Percentiles rank a stretch among this genome's conserved stretches.
phyloP scores from a whole-genome alignment of 2,797 vertebrate genomes.

The Hylomyscus alleni region DNA sequence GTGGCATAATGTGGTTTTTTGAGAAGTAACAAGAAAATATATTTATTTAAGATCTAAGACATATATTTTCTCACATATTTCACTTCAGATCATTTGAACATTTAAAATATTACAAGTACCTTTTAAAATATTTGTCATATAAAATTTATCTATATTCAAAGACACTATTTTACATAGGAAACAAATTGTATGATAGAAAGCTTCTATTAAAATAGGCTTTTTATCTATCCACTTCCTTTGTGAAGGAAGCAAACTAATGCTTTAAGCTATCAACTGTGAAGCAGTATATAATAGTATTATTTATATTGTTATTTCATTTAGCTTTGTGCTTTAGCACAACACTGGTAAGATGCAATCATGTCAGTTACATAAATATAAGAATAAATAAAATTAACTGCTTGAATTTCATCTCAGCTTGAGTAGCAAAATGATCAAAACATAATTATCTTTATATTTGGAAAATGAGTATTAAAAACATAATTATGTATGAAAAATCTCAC shows the following conservation, averaged over 20 bases:
- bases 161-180: constrained; percentile 10
- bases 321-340: neutral
- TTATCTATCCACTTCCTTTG: neutral
- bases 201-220: constrained; percentile 3
- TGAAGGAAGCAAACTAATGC: neutral
- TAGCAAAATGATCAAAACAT: constrained; percentile 65
- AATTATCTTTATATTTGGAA: constrained; percentile 67
- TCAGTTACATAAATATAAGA: constrained; percentile 59
- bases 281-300: constrained; percentile 6
- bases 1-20: neutral
- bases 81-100: neutral
- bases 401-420: constrained; percentile 56
- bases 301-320: constrained; percentile 32
- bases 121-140: neutral
- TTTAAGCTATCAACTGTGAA: neutral
- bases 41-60: neutral
- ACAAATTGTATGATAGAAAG: neutral
- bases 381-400: constrained; percentile 65
- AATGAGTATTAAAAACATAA: constrained; percentile 58
- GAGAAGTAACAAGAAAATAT: neutral
- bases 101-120: neutral
- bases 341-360: constrained; percentile 68
- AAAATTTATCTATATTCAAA: neutral
- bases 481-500: neutral
- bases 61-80: neutral